phyloP scores from a whole-genome alignment of 2,888 invertebrate species.

The Leptogaster cylindrica region DNA sequence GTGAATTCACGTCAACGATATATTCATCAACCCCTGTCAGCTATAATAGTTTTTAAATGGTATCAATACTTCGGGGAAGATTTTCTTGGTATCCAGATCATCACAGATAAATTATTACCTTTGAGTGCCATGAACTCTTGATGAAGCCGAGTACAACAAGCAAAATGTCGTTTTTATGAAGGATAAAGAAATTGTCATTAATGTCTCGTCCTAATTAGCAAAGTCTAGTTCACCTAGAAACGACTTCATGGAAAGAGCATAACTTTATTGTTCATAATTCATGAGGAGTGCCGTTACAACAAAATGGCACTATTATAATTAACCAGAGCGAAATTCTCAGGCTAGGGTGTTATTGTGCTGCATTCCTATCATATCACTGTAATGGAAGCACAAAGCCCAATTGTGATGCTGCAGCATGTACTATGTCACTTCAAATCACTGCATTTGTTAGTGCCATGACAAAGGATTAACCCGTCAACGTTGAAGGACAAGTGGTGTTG shows the following conservation, averaged over 20 bases:
- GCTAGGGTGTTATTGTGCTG: too few relatives aligned
- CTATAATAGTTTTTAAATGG: slow-evolving; percentile 13
- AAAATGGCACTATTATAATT: not conserved
- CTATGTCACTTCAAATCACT: too few relatives aligned
- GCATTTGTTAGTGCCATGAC: too few relatives aligned
- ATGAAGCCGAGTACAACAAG: too few relatives aligned
- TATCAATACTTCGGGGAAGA: not conserved
- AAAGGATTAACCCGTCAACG: too few relatives aligned
- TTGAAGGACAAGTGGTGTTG: too few relatives aligned
- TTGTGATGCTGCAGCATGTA: too few relatives aligned
- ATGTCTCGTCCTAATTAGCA: not conserved
- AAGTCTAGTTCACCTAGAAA: not conserved
- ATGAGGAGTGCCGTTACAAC: not conserved
- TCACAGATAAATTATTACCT: not conserved
- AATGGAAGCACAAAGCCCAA: too few relatives aligned
- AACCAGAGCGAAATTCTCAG: too few relatives aligned
- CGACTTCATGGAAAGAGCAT: not conserved
- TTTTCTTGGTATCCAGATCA: not conserved
- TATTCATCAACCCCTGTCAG: slow-evolving; percentile 1
- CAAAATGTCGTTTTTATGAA: not conserved
- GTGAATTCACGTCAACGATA: slow-evolving; percentile 7
- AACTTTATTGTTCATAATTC: not conserved
- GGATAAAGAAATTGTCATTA: not conserved
- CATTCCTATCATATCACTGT: too few relatives aligned
- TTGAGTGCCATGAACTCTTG: not conserved